These are phyloP conservation scores for Dimorphilus gyrociliatus DNA, from an alignment of 2,888 invertebrate genomes.

Conservation along the genomic window DNA sequence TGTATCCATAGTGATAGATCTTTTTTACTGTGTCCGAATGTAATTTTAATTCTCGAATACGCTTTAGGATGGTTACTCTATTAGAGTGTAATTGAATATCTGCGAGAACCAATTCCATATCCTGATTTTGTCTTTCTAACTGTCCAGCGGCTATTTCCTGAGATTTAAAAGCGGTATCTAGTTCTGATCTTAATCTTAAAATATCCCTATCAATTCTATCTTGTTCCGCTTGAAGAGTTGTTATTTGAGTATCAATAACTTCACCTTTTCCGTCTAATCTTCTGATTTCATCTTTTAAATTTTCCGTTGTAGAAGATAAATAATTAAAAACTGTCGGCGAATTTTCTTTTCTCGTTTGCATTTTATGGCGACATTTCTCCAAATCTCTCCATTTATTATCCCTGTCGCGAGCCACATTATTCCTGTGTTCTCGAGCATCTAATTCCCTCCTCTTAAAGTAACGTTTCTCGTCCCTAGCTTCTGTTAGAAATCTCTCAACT, in stretches of 20 bases:
- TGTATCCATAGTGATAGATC: conserved; percentile 16
- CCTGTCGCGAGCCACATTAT: conserved; percentile 3
- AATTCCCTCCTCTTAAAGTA: conserved; percentile 3
- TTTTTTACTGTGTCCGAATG: conserved; percentile 19
- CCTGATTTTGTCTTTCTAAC: not conserved
- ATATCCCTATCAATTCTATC: not conserved
- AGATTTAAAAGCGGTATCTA: not conserved
- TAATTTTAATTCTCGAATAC: conserved; percentile 18
- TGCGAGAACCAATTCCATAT: conserved; percentile 1
- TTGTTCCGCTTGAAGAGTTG: conserved; percentile 3
- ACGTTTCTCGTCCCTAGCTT: conserved; percentile 5
- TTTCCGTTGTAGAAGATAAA: conserved; percentile 11
- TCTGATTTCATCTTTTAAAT: conserved; percentile 14
- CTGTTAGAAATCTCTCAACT: conserved; percentile 3
- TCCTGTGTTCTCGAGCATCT: conserved; percentile 1
- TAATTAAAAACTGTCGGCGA: conserved; percentile 5
- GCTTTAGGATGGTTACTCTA: conserved; percentile 13
- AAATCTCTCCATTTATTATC: conserved; percentile 4
- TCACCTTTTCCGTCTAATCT: conserved; percentile 8
- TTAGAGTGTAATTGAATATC: not conserved
- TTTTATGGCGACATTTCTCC: conserved; percentile 3
- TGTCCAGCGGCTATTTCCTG: conserved; percentile 7
- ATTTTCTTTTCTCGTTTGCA: conserved; percentile 4
- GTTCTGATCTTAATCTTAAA: not conserved
- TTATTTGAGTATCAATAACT: conserved; percentile 3